Percentiles rank a stretch among this genome's conserved stretches.
These are phyloP conservation scores for Apeltes quadracus DNA, from an alignment of 2,113 vertebrate species.

Conservation along the genomic window DNA sequence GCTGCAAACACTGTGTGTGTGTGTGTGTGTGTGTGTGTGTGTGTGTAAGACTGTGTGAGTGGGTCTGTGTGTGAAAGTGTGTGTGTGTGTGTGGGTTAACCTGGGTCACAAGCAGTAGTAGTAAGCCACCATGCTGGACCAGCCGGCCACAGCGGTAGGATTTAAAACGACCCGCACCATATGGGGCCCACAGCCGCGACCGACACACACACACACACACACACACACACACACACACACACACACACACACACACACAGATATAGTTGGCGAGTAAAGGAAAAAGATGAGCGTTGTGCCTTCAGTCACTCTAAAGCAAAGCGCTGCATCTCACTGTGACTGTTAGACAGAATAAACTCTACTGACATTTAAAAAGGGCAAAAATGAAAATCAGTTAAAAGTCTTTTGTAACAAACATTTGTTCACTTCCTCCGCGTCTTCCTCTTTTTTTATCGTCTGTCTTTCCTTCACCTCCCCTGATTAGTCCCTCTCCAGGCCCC, in stretches of 20 bases:
- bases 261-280: background rate
- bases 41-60: conserved; percentile 23
- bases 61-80: conserved; percentile 11
- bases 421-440: conserved; percentile 15
- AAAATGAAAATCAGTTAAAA: conserved; percentile 28
- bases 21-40: conserved; percentile 7
- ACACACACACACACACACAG: conserved; percentile 11
- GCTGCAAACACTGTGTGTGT: conserved; percentile 41
- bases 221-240: conserved; percentile 4
- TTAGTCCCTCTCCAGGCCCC: conserved; percentile 56
- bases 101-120: conserved; percentile 60
- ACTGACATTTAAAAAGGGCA: conserved; percentile 69
- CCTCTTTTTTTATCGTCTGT: conserved; percentile 39
- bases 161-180: conserved; percentile 51
- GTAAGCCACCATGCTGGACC: conserved; percentile 53
- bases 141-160: conserved; percentile 57
- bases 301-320: conserved; percentile 51
- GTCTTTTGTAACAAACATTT: conserved; percentile 39
- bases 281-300: conserved; percentile 41
- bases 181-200: conserved; percentile 61
- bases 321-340: conserved; percentile 72
- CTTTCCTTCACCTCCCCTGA: conserved; percentile 42
- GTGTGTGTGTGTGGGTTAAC: conserved; percentile 49
- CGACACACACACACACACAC: conserved; percentile 11
- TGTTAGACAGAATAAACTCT: conserved; percentile 45